Evolutionary conservation across 1,140 invertebrate species (phyloP), one percentile per base, ranked within the genome.

Genomic region (Andricus grossulariae): DNA sequence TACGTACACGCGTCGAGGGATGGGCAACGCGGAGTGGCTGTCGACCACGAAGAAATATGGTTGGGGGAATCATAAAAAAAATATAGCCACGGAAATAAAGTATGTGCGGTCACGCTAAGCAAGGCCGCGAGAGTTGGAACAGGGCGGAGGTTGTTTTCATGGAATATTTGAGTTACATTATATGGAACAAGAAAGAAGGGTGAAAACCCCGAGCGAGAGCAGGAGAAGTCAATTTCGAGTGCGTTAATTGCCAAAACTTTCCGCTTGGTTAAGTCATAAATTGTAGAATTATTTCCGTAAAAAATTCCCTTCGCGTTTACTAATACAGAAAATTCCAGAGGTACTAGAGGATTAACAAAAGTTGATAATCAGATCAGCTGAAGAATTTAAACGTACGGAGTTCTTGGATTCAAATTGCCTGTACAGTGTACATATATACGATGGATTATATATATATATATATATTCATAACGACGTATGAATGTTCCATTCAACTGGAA

Each of bases 81-180:
- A 77, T 73, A 76, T 74, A 55, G 57, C 77, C 45, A 19, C 52
- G 73, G 72, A 76, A 81, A 81, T 81, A 79, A 81, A 81, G 75
- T 81, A 81, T 79, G 77, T 79, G 75, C 66, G 80, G 77, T 81
- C 80, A 81, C 80, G 80, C 80, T 66, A 81, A 32, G 71, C 50
- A 49, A 50, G 39, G 71, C 57, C 32, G 21, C 50, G 32, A 16
- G 25, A 32, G 51, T 52, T 51, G 18, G 25, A 73, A 25, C 71
- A 21, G 76, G 19, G 45, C 45, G 73, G 54, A 73, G 51, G 76
- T 19, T 71, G 72, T 52, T 73, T 72, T 72, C 60, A 70, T 13
- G 71, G 45, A 72, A 77, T 73, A 50, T 70, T 72, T 76, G 54
- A 49, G 25, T 18, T 8, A 72, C 18, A 32, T 70, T 70, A 32